Conservation (phyloP, 2,113 vertebrate species). For the Etheostoma spectabile region DNA sequence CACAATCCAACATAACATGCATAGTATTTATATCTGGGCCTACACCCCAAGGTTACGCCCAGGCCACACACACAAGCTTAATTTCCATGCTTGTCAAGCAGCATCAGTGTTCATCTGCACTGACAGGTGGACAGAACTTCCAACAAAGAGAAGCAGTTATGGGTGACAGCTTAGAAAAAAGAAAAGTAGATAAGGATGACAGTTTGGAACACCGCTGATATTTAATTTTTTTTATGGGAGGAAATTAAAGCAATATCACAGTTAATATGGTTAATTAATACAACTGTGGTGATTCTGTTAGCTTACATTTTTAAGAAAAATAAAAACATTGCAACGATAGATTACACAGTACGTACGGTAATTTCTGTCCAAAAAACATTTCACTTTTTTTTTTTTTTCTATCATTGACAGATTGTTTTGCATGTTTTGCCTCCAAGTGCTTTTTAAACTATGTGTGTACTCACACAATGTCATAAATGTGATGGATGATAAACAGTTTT, state of each 20-base stretch:
- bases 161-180: conserved; percentile 19
- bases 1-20: conserved; percentile 8
- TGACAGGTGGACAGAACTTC: conserved; percentile 41
- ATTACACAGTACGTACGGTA: background rate
- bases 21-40: conserved; percentile 19
- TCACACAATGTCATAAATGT: background rate
- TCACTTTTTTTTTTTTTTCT: background rate
- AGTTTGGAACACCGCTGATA: background rate
- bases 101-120: conserved; percentile 24
- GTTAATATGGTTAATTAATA: background rate
- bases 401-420: background rate
- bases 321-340: background rate
- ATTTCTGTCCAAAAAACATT: background rate
- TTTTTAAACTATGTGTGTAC: background rate
- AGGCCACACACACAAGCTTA: background rate
- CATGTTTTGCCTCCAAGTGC: background rate
- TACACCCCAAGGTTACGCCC: conserved; percentile 22
- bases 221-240: background rate
- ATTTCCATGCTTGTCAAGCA: conserved; percentile 37
- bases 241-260: background rate
- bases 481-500: conserved; percentile 1
- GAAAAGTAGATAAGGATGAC: background rate
- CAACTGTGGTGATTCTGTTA: background rate
- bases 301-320: background rate
- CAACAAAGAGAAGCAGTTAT: conserved; percentile 29